Evolutionary conservation across 2,888 invertebrate species (phyloP), one percentile per base, ranked within the genome.

Genomic region (Eupithecia subumbrata): DNA sequence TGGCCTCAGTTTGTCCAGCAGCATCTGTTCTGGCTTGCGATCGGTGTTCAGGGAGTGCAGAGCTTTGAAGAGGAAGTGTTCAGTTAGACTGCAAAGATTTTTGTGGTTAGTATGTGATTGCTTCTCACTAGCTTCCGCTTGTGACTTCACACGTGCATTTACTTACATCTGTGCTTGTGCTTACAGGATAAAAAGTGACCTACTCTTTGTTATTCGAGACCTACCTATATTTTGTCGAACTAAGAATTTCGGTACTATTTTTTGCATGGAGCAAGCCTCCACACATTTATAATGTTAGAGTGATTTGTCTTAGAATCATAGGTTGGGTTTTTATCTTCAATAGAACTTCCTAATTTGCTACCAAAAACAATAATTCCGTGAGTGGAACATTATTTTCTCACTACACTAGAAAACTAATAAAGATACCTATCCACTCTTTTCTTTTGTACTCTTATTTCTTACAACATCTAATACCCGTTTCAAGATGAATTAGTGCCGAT

Each of bases 1-100:
- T 0, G 94, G 92, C 60, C 89, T 81, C 8, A 95, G 84, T 74
- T 91, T 92, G 74, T 92, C 88, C 63, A 95, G 72, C 0, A 95
- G 81, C 0, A 85, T 83, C 76, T 92, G 92, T 78, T 95, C 94
- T 1, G 91, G 89, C 60, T 81, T 87, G 60, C 84, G 71, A 1
- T 86, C 82, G 0, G 83, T 82, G 78, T 89, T 87, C 0, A 93
- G 81, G 0, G 85, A 82, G 3, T 87, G 78, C 69, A 91, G 80
- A 0, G 92, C 91, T 86, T 88, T 80, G 25, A 76, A 66, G 7
- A 94, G 83, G 85, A 94, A 94, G 70, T 92, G 88, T 79, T 94
- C 91, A 2, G 91, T 92, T 78, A 94, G 85, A 79, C 94, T 94
- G 88, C 0, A 89, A 86, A 72, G 1, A 64, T 52, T 60, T 12